These are phyloP conservation scores for Heliconius erato DNA, from an alignment of 2,888 invertebrate species.

Conservation along the genomic window DNA sequence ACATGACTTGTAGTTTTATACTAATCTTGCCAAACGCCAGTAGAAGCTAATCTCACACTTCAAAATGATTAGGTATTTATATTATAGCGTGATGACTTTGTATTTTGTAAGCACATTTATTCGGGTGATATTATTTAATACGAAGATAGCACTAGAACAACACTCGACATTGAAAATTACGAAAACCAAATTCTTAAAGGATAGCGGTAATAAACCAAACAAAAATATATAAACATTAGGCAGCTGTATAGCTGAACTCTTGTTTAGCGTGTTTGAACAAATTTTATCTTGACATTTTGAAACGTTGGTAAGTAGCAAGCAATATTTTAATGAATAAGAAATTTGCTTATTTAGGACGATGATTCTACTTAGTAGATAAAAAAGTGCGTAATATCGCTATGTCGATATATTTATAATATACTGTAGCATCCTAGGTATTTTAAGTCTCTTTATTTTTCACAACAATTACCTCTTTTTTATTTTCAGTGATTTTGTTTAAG, in stretches of 20 bases:
- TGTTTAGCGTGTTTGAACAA: neutral
- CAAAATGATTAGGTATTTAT: neutral
- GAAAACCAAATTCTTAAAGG: neutral
- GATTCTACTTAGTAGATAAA: neutral
- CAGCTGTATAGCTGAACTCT: neutral
- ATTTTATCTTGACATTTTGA: conserved; percentile 13
- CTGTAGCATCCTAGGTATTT: too few species aligned
- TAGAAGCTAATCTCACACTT: conserved; percentile 6
- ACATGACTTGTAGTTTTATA: neutral
- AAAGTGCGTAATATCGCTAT: neutral
- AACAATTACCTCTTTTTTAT: too few species aligned
- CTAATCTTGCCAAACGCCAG: conserved; percentile 8
- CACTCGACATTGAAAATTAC: neutral
- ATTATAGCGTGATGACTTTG: neutral
- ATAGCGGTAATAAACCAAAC: neutral
- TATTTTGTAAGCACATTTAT: neutral
- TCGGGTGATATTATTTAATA: neutral
- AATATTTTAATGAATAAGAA: neutral
- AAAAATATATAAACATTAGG: neutral
- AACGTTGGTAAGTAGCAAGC: conserved; percentile 15
- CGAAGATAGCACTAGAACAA: neutral
- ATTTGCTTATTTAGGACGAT: neutral
- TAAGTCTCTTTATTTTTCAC: too few species aligned
- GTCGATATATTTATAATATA: too few species aligned
- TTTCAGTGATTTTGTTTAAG: too few species aligned